Conservation (phyloP, 2,113 vertebrate genomes). For the Bostrychus sinensis region DNA sequence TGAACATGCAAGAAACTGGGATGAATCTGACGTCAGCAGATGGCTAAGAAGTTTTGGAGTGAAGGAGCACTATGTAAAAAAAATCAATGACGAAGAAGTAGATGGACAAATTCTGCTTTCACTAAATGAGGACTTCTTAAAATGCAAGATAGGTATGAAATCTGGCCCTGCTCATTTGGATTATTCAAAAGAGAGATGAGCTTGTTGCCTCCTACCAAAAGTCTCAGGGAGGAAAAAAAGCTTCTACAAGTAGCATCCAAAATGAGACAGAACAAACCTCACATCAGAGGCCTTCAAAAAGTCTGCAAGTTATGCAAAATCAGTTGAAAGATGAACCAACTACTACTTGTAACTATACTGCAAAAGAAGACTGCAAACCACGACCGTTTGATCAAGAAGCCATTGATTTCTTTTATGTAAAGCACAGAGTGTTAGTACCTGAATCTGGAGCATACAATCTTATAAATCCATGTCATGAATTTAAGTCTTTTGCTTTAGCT, state of each 20-base stretch:
- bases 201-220: constrained; percentile 40
- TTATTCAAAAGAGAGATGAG: constrained; percentile 76
- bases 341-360: neutral
- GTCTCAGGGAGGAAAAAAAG: constrained; percentile 19
- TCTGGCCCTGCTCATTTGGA: constrained; percentile 75
- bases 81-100: constrained; percentile 78
- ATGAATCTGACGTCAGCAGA: constrained; percentile 74
- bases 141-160: constrained; percentile 75
- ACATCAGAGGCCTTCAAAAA: neutral
- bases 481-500: constrained; percentile 79
- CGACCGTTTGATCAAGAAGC: constrained; percentile 74
- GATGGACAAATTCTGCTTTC: constrained; percentile 72
- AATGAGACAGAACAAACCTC: neutral
- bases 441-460: constrained; percentile 81
- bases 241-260: neutral
- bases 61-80: constrained; percentile 75
- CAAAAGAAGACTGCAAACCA: constrained; percentile 70
- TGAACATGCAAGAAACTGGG: constrained; percentile 70
- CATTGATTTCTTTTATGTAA: constrained; percentile 76
- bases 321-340: neutral
- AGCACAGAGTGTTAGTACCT: constrained; percentile 77
- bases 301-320: constrained; percentile 3
- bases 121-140: constrained; percentile 76
- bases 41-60: constrained; percentile 80
- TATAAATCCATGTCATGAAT: constrained; percentile 84